phyloP scores from a whole-genome alignment of 1,140 invertebrate species.

The Mylabris phalerata region DNA sequence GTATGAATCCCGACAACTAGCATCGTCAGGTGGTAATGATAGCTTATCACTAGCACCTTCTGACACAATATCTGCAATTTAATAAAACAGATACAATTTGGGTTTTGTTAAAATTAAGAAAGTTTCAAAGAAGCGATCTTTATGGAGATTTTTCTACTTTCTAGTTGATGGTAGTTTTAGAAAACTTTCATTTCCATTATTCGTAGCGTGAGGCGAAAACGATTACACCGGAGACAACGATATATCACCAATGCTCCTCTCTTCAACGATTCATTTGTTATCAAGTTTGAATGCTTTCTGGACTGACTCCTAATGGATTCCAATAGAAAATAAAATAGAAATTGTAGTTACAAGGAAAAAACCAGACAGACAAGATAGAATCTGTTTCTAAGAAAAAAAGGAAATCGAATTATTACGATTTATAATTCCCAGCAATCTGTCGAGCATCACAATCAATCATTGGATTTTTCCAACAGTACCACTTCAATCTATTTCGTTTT shows the following conservation, averaged over 20 bases:
- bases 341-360: too few relatives aligned
- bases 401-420: too few relatives aligned
- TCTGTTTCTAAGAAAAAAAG: too few relatives aligned
- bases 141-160: background rate
- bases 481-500: too few relatives aligned
- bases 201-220: slow-evolving; percentile 2
- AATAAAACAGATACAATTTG: background rate
- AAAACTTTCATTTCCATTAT: slow-evolving; percentile 16
- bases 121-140: background rate
- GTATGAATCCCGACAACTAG: slow-evolving; percentile 29
- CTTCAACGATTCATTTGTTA: slow-evolving; percentile 14
- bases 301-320: slow-evolving; percentile 10
- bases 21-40: slow-evolving; percentile 34
- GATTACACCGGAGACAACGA: background rate
- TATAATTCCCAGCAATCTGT: too few relatives aligned
- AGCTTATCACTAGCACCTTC: slow-evolving; percentile 36
- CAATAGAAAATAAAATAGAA: background rate
- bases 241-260: slow-evolving; percentile 12
- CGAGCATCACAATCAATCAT: too few relatives aligned
- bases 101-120: background rate
- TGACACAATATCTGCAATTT: slow-evolving; percentile 29
- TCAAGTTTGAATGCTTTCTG: slow-evolving; percentile 3
- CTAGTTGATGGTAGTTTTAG: slow-evolving; percentile 5
- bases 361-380: too few relatives aligned
- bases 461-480: too few relatives aligned